phyloP scores from a whole-genome alignment of 2,797 vertebrate species.

The Bradypus variegatus region DNA sequence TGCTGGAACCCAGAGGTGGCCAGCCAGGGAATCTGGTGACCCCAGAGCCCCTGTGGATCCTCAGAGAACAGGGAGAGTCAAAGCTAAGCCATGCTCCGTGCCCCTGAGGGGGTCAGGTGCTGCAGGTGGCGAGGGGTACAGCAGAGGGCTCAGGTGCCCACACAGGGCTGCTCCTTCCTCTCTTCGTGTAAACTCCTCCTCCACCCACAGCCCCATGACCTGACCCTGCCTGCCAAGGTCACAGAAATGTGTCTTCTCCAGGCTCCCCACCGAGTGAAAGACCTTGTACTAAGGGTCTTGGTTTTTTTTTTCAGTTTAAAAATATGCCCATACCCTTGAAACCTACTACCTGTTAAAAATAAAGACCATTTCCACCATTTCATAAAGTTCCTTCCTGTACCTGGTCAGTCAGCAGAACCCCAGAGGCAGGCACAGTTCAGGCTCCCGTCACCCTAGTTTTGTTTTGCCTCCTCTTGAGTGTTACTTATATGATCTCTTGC shows the following conservation, averaged over 20 bases:
- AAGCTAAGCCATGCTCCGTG: not conserved
- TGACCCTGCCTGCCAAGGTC: not conserved
- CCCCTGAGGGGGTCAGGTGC: too few species aligned
- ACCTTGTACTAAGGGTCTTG: not conserved
- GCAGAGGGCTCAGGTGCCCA: fast-evolving
- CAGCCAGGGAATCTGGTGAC: not conserved
- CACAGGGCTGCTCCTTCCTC: too few species aligned
- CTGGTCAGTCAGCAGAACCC: not conserved
- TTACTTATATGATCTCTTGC: not conserved
- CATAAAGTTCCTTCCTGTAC: not conserved
- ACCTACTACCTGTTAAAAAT: not conserved
- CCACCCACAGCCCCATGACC: not conserved
- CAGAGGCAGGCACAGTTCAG: too few species aligned
- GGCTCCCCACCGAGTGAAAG: not conserved
- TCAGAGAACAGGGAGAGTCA: not conserved
- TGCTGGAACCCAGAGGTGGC: not conserved
- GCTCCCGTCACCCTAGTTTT: fast-evolving
- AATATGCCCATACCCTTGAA: not conserved
- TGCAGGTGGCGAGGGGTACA: not conserved
- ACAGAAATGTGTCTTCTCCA: not conserved
- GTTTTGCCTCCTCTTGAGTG: not conserved
- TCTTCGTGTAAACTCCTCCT: not conserved
- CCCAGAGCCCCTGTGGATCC: not conserved
- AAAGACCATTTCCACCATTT: too few species aligned
- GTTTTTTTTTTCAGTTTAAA: not conserved